Conservation (phyloP, 2,113 vertebrate genomes). For the Sturnus vulgaris region DNA sequence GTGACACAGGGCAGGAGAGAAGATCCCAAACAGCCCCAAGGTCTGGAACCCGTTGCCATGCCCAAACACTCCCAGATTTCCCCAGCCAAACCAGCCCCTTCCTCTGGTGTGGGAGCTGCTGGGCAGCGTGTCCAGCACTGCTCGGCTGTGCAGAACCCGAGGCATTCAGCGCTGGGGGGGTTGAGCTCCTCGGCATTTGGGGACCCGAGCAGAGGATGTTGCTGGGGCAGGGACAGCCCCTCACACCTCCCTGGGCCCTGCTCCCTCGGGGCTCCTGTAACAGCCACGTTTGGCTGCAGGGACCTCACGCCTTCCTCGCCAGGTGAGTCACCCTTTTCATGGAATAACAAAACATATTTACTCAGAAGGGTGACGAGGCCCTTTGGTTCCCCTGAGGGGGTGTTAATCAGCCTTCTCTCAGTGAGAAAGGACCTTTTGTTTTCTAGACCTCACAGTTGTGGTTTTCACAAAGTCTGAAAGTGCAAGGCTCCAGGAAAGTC, state of each 20-base stretch:
- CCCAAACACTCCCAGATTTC: background rate
- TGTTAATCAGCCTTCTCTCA: conserved; percentile 6
- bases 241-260: background rate
- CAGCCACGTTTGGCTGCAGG: background rate
- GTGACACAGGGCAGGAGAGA: fast-evolving
- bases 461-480: background rate
- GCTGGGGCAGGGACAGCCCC: background rate
- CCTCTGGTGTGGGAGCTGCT: background rate
- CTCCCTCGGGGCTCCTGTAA: fast-evolving
- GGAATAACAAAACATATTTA: background rate
- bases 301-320: background rate
- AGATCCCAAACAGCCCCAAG: background rate
- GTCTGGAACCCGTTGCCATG: background rate
- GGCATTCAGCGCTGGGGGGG: fast-evolving
- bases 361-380: conserved; percentile 2
- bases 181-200: fast-evolving
- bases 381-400: background rate
- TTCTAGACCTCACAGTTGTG: background rate
- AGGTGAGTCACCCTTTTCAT: conserved; percentile 43
- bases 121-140: background rate
- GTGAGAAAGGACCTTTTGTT: background rate
- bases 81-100: background rate
- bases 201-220: fast-evolving
- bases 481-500: fast-evolving
- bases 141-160: fast-evolving